Base-by-base conservation (phyloP, 2,888 invertebrate genomes). In the Epirrita christyi region DNA sequence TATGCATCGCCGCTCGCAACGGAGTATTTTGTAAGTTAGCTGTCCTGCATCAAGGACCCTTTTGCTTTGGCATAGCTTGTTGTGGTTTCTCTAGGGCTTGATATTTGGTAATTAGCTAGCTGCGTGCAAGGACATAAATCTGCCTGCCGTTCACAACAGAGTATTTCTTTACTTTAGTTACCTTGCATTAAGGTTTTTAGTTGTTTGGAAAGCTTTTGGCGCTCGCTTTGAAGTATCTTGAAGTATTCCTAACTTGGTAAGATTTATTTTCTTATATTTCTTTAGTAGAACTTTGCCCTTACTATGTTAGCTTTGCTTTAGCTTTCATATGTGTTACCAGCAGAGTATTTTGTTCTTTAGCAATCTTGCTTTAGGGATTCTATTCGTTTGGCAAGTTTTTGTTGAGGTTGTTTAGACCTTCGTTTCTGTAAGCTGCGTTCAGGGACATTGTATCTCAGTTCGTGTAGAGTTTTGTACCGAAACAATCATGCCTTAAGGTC, bases 1-100 rank as follows among this genome's bases (percentile, higher is more conserved):
- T 46, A 87, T 84, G 71, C 91, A 90, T 88, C 80, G 70, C 70
- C 79, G 80, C 60, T 88, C 85, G 82, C 81, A 86, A 0, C 85
- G 79, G 10, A 85, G 75, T 73, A 84, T 85, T 64, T 82, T 85
- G 76, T 67, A 63, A 38, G 56, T 48, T 61, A 54, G 45, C 41
- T 58, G 28, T 43, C 43, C 45, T 48, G 21, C 55, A 46, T 38
- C 44, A 29, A 32, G 42, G 27, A 38, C 55, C 60, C 42, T 51
- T 46, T 51, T 44, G 15, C 10, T 8, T 32, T 48, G 14, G 41
- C 48, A 6, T 27, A n/a, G 9, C 27, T 52, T 40, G 21, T 21
- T 21, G 21, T 21, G 21, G 21, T 21, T 21, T 21, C 21, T 21
- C 21, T 1, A 5, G 5, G 4, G 2, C n/a, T 36, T 9, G 1